Conservation (phyloP, 1,140 invertebrate species). For the Armadillidium nasatum region DNA sequence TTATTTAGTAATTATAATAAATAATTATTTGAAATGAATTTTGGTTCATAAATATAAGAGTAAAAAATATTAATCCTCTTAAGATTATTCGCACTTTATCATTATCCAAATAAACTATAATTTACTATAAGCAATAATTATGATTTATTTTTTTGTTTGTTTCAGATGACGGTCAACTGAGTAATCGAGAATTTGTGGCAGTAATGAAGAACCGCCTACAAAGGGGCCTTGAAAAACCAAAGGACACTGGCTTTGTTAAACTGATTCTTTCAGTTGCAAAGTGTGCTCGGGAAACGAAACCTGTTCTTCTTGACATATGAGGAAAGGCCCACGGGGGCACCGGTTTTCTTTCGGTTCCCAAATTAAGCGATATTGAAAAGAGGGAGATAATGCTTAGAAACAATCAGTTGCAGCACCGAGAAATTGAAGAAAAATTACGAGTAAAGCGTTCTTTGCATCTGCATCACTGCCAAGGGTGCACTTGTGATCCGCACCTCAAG, state of each 20-base stretch:
- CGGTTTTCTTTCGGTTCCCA: not conserved
- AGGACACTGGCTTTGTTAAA: conserved; percentile 96
- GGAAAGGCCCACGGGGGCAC: conserved; percentile 29
- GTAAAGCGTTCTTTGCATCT: not conserved
- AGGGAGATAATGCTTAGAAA: conserved; percentile 1
- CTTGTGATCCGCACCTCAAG: conserved; percentile 9
- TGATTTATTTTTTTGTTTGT: no score
- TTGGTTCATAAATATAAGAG: no score
- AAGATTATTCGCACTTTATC: no score
- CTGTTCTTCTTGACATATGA: conserved; percentile 48
- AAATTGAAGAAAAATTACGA: not conserved
- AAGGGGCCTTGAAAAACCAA: conserved; percentile 93
- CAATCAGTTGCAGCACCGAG: not conserved
- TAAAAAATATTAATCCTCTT: no score
- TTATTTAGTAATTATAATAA: no score
- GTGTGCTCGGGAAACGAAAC: conserved; percentile 79
- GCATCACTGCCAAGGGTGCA: conserved; percentile 37
- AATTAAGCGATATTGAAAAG: conserved; percentile 20
- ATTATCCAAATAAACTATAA: no score
- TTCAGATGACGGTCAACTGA: conserved; percentile 92
- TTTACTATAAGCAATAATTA: no score
- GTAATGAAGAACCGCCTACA: conserved; percentile 97
- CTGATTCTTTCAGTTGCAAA: conserved; percentile 82
- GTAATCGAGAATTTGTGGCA: conserved; percentile 95
- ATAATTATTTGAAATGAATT: no score